A percentile compares a stretch with the other conserved stretches of the same genome.
Evolutionary conservation across 2,888 invertebrate species (phyloP).

Genomic region (Calameuta pallipes): DNA sequence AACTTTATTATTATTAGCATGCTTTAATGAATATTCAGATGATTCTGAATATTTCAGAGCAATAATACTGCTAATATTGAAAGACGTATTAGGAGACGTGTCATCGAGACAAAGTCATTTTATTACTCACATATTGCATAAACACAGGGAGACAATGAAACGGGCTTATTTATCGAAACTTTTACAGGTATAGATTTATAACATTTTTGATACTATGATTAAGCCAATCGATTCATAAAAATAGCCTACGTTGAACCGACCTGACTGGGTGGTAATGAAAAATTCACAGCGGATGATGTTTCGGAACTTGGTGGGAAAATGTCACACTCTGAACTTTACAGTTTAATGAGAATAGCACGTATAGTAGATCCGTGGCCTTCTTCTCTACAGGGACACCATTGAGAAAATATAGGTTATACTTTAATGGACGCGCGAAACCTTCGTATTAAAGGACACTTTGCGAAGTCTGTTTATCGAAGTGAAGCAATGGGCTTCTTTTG

Average conservation of each 20-base stretch:
- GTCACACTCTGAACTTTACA: constrained; percentile 43
- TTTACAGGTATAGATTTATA: too few relatives aligned
- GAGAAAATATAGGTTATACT: constrained; percentile 1
- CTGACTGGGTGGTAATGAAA: neutral
- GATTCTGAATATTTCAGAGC: neutral
- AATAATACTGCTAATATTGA: neutral
- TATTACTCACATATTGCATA: neutral
- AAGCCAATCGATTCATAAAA: neutral
- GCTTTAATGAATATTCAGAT: neutral
- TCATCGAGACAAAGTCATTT: neutral
- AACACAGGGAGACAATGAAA: neutral
- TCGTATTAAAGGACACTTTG: neutral
- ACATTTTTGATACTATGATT: neutral
- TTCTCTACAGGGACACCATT: neutral
- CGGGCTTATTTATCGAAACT: neutral
- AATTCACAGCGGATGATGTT: neutral
- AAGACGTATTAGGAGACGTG: neutral
- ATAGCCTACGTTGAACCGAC: neutral
- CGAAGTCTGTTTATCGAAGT: neutral
- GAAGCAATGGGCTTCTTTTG: neutral
- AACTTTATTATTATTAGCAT: neutral
- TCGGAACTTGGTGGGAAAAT: constrained; percentile 26
- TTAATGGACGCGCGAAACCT: neutral
- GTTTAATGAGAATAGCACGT: neutral
- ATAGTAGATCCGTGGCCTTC: neutral